phyloP scores from a whole-genome alignment of 1,140 invertebrate species.

The Bombus vancouverensis region DNA sequence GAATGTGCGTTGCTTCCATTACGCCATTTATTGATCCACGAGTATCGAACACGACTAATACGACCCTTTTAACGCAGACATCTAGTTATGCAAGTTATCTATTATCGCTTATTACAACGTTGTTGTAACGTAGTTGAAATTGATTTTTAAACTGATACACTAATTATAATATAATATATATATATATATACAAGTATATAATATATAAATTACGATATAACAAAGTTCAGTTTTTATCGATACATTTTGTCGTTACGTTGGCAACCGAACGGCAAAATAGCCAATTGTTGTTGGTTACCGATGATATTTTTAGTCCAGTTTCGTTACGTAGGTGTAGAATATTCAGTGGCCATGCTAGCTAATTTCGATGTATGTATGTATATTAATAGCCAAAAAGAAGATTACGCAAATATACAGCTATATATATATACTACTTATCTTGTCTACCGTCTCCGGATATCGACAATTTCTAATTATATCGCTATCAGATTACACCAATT shows the following conservation, averaged over 20 bases:
- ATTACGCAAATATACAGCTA: constrained; percentile 12
- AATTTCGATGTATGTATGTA: constrained; percentile 65
- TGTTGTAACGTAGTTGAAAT: not conserved
- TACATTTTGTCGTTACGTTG: not conserved
- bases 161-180: too few relatives aligned
- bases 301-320: constrained; percentile 67
- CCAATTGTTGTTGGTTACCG: constrained; percentile 23
- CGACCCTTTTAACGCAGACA: too few relatives aligned
- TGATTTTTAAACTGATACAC: not conserved
- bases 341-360: constrained; percentile 41
- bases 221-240: not conserved
- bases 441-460: not conserved
- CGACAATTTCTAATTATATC: constrained; percentile 3
- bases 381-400: constrained; percentile 65
- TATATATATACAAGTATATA: too few relatives aligned
- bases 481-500: too few relatives aligned
- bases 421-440: too few relatives aligned
- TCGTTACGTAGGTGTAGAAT: constrained; percentile 61
- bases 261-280: not conserved
- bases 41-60: not conserved
- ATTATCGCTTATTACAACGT: not conserved
- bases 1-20: too few relatives aligned
- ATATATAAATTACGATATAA: too few relatives aligned
- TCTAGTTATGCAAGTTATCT: not conserved
- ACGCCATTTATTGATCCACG: not conserved